Base-by-base conservation (phyloP, 2,113 vertebrate species). In the Pica pica region DNA sequence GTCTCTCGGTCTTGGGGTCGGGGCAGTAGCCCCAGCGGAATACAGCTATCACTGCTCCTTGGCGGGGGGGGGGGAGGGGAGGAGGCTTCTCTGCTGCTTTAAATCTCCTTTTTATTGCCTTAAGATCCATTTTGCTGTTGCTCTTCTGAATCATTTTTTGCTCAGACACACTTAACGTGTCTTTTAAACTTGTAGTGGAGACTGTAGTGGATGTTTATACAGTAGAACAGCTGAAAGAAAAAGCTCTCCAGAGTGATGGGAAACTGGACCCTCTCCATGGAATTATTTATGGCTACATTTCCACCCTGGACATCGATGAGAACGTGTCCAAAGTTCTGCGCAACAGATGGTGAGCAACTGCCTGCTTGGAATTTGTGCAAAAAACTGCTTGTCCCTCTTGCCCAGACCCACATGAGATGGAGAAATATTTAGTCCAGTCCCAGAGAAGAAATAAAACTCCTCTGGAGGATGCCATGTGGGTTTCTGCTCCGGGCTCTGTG, bases 201-300 rank as follows among this genome's bases (percentile, higher is more conserved):
- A 96, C 98, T 73, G 98, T 99, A 96, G 98, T 95, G 86, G 98
- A 99, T 52, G 97, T 99, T 77, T 99, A 99, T 57, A 98, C 98
- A 21, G 97, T 98, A 89, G 84, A 97, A 50, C 96, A 98, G 65
- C 91, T 98, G 93, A 98, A 98, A 67, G 90, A 92, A 87, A 98
- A 97, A 97, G 95, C 97, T 93, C 97, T 96, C 33, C 98, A 98
- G 83, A 98, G 84, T 17, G 76, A 97, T 3, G 98, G 98, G 63
- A 98, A 97, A 89, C 60, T 57, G 41, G 97, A 97, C 18, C 97
- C 96, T 33, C 81, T 98, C 88, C 99, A 98, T 55, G 98, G 98
- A 49, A 97, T 99, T 87, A 97, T 98, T 49, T 99, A 98, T 91
- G 98, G 98, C 94, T 99, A 99, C 95, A 97, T 99, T 94, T 99